phyloP scores from a whole-genome alignment of 2,113 vertebrate genomes.

The Brevimyrus niger region DNA sequence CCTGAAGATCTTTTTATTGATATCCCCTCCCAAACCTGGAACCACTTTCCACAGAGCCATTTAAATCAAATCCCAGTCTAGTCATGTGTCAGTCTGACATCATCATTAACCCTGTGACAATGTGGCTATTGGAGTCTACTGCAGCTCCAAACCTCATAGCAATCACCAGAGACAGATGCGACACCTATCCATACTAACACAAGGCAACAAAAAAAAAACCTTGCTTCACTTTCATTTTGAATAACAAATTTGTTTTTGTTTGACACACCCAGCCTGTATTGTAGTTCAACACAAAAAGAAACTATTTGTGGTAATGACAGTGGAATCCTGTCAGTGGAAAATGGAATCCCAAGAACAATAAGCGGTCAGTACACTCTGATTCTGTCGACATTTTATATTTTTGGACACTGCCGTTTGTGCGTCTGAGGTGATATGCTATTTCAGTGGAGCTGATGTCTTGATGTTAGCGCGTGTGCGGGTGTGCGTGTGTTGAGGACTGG shows the following conservation, averaged over 20 bases:
- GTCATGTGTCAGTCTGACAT: neutral
- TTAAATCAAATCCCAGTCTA: neutral
- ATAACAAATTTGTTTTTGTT: neutral
- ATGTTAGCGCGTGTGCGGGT: neutral
- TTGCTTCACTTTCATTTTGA: neutral
- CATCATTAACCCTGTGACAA: neutral
- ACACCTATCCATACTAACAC: neutral
- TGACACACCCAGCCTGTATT: neutral
- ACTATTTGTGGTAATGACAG: neutral
- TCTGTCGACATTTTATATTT: neutral
- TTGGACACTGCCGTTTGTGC: neutral
- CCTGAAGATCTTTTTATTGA: neutral
- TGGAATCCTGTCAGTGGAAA: neutral
- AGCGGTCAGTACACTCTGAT: neutral
- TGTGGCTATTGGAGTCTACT: neutral
- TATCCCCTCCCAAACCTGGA: neutral
- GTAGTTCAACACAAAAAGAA: neutral
- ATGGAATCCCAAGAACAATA: neutral
- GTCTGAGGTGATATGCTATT: neutral
- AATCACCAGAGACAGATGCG: neutral
- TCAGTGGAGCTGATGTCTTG: neutral
- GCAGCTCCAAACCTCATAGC: neutral
- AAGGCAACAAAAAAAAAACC: neutral
- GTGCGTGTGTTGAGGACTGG: neutral
- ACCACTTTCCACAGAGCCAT: neutral